phyloP scores from a whole-genome alignment of 2,888 invertebrate species.

The Horisme vitalbata region DNA sequence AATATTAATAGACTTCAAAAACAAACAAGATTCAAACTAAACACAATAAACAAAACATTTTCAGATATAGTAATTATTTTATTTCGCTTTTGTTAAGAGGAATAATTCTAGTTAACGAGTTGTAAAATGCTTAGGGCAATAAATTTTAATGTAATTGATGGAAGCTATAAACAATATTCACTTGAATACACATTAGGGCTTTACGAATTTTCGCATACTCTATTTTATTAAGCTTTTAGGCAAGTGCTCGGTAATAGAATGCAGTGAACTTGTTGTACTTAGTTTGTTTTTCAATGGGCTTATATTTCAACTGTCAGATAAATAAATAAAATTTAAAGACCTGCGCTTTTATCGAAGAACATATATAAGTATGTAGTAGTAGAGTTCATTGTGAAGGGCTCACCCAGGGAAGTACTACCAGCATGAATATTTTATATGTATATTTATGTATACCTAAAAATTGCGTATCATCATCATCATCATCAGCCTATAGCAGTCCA shows the following conservation, averaged over 20 bases:
- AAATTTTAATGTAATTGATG: slow-evolving; percentile 17
- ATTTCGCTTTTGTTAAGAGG: slow-evolving; percentile 8
- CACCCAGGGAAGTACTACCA: too few species aligned
- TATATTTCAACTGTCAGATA: too few species aligned
- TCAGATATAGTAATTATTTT: slow-evolving; percentile 5
- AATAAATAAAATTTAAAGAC: too few species aligned
- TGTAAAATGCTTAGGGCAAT: slow-evolving; percentile 10
- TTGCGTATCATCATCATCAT: too few species aligned
- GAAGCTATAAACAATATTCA: slow-evolving; percentile 7
- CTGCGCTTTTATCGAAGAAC: too few species aligned
- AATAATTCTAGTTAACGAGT: slow-evolving; percentile 15
- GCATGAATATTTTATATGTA: too few species aligned
- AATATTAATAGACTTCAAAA: background rate
- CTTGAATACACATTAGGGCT: slow-evolving; percentile 7
- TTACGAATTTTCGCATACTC: slow-evolving; percentile 1
- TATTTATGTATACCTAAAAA: too few species aligned
- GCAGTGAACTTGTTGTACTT: background rate
- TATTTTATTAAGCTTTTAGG: slow-evolving; percentile 11
- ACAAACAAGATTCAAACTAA: slow-evolving; percentile 4
- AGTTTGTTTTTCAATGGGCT: too few species aligned
- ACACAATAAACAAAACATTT: slow-evolving; percentile 1
- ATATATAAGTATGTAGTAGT: too few species aligned
- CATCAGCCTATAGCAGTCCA: too few species aligned
- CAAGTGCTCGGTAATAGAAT: background rate
- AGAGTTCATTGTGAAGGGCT: too few species aligned